Conservation (phyloP, 2,797 vertebrate genomes). For the Eulemur rubriventer region DNA sequence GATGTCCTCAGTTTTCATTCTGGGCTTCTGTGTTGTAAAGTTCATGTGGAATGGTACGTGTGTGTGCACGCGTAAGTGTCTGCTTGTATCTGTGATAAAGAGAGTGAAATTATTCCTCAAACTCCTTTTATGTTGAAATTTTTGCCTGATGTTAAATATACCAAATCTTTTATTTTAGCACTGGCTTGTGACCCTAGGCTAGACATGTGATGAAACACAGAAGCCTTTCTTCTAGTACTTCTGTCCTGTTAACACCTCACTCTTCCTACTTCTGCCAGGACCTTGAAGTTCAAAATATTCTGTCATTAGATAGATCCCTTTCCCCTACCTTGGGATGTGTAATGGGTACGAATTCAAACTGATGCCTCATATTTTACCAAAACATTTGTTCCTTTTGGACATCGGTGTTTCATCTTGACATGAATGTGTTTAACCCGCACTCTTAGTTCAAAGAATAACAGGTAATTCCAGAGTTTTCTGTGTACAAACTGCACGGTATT, state of each 20-base stretch:
- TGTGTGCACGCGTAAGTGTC: not conserved
- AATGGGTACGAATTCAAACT: not conserved
- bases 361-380: not conserved
- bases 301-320: not conserved
- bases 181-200: not conserved
- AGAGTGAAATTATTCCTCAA: not conserved
- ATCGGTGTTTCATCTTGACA: not conserved
- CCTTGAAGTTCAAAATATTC: not conserved
- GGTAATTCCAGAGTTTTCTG: conserved; percentile 39
- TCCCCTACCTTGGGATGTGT: not conserved
- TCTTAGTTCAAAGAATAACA: conserved; percentile 34
- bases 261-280: not conserved
- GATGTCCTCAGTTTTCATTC: not conserved
- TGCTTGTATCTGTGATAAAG: not conserved
- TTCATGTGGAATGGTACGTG: not conserved
- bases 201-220: not conserved
- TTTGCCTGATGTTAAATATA: not conserved
- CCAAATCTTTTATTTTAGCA: not conserved
- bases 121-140: not conserved
- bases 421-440: not conserved
- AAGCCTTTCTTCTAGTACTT: not conserved
- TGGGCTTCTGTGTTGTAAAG: not conserved
- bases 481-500: not conserved
- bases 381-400: not conserved
- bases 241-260: not conserved